Percentiles rank a stretch among this genome's conserved stretches.
phyloP scores from a whole-genome alignment of 2,888 invertebrate genomes.

The Trissoscelio sp. region DNA sequence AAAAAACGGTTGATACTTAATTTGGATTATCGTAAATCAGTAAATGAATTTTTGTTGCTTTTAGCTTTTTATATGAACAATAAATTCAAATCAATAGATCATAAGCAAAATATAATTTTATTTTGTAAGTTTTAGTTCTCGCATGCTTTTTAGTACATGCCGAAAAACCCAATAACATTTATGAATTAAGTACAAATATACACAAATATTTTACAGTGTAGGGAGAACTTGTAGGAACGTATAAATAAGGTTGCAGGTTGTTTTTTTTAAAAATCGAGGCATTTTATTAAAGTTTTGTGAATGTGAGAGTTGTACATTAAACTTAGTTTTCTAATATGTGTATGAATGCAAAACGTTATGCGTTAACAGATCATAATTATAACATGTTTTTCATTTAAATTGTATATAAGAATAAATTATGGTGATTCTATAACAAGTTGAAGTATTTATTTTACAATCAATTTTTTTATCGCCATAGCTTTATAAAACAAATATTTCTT shows the following conservation, averaged over 20 bases:
- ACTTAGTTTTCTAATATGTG: constrained; percentile 38
- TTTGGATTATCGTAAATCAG: constrained; percentile 30
- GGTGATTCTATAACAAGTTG: constrained; percentile 18
- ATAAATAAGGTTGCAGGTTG: constrained; percentile 37
- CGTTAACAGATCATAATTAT: constrained; percentile 14
- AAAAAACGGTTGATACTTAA: constrained; percentile 44
- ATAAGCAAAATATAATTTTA: constrained; percentile 1
- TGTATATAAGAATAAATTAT: constrained; percentile 54
- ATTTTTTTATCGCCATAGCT: neutral
- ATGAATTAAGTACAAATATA: constrained; percentile 43
- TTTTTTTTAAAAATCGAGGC: constrained; percentile 32
- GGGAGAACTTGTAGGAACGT: neutral
- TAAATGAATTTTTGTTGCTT: constrained; percentile 21
- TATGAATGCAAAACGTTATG: constrained; percentile 43
- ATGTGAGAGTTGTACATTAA: constrained; percentile 45
- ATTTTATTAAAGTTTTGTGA: constrained; percentile 46
- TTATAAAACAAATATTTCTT: too few relatives aligned
- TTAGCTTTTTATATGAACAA: constrained; percentile 7
- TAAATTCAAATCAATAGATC: neutral
- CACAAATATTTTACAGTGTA: constrained; percentile 8
- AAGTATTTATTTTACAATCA: neutral
- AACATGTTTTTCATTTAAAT: constrained; percentile 37
- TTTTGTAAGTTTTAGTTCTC: constrained; percentile 11
- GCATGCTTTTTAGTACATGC: constrained; percentile 11
- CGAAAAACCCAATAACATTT: constrained; percentile 4